These are phyloP conservation scores for Saccopteryx leptura DNA, from an alignment of 2,113 vertebrate species.

Conservation along the genomic window DNA sequence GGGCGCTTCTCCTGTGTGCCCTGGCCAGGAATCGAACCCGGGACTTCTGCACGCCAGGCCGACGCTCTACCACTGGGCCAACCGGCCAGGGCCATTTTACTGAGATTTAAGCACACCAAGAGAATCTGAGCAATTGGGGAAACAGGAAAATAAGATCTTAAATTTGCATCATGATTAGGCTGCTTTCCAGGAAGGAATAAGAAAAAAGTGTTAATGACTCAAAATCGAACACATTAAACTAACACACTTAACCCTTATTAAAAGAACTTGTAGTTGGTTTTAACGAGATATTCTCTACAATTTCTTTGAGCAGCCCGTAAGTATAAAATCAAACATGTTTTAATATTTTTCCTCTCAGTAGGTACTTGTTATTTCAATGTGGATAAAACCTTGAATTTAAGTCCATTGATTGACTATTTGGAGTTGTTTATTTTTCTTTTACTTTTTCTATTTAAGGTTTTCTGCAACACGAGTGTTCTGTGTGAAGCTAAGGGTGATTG, in stretches of 20 bases:
- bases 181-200: conserved; percentile 20
- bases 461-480: neutral
- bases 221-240: conserved; percentile 49
- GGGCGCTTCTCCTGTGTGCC: too few species aligned
- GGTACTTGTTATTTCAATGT: conserved; percentile 27
- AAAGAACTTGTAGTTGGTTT: conserved; percentile 52
- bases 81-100: too few species aligned
- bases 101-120: neutral
- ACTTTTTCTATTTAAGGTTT: neutral
- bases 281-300: conserved; percentile 48
- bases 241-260: conserved; percentile 38
- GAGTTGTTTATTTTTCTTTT: conserved; percentile 7
- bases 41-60: too few species aligned
- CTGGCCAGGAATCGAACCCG: too few species aligned
- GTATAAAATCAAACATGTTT: conserved; percentile 34
- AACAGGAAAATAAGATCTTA: conserved; percentile 14
- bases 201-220: conserved; percentile 45
- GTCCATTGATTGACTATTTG: neutral
- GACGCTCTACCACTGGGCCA: too few species aligned
- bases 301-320: conserved; percentile 20
- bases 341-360: conserved; percentile 11
- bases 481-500: neutral
- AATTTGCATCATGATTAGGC: conserved; percentile 2
- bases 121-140: neutral
- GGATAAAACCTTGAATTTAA: neutral